Evolutionary conservation across 64 coral and sea anemone genomes (phyloP).

Genomic region (Actinia tenebrosa): DNA sequence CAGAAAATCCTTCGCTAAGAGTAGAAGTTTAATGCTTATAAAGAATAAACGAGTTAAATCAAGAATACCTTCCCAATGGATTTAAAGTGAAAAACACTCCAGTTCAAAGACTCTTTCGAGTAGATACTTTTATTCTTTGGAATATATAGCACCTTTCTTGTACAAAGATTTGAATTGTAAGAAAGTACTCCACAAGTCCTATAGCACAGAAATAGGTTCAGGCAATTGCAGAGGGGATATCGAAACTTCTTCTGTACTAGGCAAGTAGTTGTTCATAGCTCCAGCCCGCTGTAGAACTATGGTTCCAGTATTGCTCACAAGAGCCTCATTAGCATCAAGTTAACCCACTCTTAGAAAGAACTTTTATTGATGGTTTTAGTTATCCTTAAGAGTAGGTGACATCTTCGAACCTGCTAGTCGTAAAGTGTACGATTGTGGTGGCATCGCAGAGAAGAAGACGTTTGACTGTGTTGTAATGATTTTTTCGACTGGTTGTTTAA

Average conservation of each 20-base stretch:
- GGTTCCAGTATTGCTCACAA: constrained; percentile 9
- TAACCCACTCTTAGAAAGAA: neutral
- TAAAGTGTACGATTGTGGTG: neutral
- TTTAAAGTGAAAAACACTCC: constrained; percentile 16
- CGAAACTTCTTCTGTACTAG: neutral
- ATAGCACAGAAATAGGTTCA: neutral
- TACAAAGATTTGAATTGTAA: neutral
- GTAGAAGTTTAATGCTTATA: constrained; percentile 15
- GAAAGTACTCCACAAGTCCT: neutral
- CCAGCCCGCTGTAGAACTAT: neutral
- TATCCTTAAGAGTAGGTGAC: neutral
- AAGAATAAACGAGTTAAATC: constrained; percentile 4
- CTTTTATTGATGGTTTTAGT: neutral
- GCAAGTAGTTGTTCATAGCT: neutral
- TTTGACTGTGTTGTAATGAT: neutral
- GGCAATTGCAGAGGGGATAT: neutral
- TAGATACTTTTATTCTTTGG: constrained; percentile 1
- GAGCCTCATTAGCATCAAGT: constrained; percentile 23
- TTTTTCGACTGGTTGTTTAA: constrained; percentile 20
- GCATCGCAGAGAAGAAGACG: neutral
- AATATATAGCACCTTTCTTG: neutral
- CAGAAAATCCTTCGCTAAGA: constrained; percentile 10
- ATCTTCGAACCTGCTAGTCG: neutral
- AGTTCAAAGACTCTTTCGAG: constrained; percentile 10
- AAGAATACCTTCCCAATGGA: constrained; percentile 4